Evolutionary conservation across 2,113 vertebrate species (phyloP), one percentile per base, ranked within the genome.

Genomic region (Orycteropus afer): DNA sequence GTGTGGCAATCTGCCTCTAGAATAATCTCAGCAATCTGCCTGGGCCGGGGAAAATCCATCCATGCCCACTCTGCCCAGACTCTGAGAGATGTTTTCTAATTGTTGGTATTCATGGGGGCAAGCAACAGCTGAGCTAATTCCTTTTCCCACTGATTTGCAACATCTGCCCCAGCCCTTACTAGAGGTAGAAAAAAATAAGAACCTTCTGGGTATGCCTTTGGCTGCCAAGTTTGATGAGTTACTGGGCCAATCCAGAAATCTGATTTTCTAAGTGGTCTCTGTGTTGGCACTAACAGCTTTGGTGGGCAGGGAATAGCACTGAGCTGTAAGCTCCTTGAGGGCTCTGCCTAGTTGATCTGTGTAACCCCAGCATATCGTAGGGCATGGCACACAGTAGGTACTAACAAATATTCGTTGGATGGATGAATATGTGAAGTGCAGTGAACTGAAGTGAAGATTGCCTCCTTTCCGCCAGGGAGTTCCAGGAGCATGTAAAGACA

Each of bases 1-100:
- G 34, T 18, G 17, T 18, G 79, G 84, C 86, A 80, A 29, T 93
- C 90, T 90, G 96, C 53, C 53, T 86, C 93, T 55, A 86, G 87
- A 95, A 95, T 89, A 83, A 32, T 81, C 90, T 73, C 86, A 94
- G 51, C 80, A 17, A 84, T 80, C n/a, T 53, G 83, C 57, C 87
- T 22, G 71, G 45, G 65, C 65, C 86, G 9, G 47, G 79, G 95
- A 61, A 82, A 78, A 55, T 77, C 96, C 90, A 82, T 23, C 47
- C 37, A n/a, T 51, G 53, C 78, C 2, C 7, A 45, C 7, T 11
- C 15, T 13, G 80, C 80, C 92, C 77, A 63, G 86, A 45, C 51
- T 65, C 51, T 27, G 65, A 86, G 87, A 87, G 95, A 85, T 69
- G 90, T 42, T 73, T 81, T 57, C 80, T 89, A 7, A 71, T 57